Conservation (phyloP, 2,113 vertebrate species). For the Scomber japonicus region DNA sequence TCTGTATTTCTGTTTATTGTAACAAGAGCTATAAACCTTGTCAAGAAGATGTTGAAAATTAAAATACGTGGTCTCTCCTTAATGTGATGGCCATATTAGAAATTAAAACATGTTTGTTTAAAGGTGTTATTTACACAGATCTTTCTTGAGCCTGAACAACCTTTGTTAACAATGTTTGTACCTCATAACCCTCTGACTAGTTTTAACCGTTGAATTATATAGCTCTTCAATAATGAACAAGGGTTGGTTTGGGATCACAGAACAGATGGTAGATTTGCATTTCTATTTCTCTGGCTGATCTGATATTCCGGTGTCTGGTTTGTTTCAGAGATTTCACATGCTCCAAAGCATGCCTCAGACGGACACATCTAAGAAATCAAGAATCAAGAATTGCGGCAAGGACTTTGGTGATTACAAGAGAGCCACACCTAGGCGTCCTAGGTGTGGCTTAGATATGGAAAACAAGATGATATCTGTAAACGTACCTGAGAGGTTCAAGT, state of each 20-base stretch:
- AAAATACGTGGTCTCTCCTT: neutral
- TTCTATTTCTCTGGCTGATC: constrained; percentile 75
- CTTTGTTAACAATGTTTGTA: constrained; percentile 23
- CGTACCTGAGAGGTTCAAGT: neutral
- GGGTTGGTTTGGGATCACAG: constrained; percentile 68
- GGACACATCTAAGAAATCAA: constrained; percentile 15
- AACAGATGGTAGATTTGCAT: constrained; percentile 87
- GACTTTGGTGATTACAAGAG: neutral
- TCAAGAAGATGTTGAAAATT: neutral
- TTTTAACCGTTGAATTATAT: constrained; percentile 25
- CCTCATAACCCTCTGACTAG: constrained; percentile 19
- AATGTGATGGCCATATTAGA: neutral
- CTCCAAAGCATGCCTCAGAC: constrained; percentile 19
- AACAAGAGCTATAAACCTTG: neutral
- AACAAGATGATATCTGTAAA: constrained; percentile 18
- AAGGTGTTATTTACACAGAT: constrained; percentile 2
- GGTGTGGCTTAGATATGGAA: constrained; percentile 7
- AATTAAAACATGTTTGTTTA: neutral
- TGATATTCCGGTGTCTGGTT: constrained; percentile 67
- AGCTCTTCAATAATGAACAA: constrained; percentile 59
- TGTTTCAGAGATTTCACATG: constrained; percentile 29
- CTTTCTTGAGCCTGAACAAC: neutral
- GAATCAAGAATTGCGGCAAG: constrained; percentile 12
- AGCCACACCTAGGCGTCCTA: neutral
- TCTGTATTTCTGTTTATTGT: neutral